phyloP scores from a whole-genome alignment of 2,113 vertebrate genomes.

The Apus apus region DNA sequence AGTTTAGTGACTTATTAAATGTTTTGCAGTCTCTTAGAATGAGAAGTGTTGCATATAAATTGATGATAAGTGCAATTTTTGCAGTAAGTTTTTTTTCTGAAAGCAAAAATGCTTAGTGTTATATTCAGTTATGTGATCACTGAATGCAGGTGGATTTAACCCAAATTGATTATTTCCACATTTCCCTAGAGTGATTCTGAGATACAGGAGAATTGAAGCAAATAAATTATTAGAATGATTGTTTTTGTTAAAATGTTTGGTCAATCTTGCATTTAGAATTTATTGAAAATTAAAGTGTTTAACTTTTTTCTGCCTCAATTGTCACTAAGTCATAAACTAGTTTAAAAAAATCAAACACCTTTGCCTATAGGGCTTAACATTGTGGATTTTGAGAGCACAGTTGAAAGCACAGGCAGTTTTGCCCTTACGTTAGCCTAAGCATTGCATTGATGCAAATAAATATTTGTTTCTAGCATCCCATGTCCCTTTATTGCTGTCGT shows the following conservation, averaged over 20 bases:
- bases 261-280: background rate
- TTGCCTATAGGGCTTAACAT: background rate
- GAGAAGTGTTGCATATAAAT: background rate
- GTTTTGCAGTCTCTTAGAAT: background rate
- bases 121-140: background rate
- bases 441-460: background rate
- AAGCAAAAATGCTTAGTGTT: background rate
- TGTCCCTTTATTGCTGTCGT: slow-evolving; percentile 28
- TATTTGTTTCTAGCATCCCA: slow-evolving; percentile 17
- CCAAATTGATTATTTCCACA: background rate
- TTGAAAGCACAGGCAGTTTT: background rate
- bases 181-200: background rate
- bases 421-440: background rate
- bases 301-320: background rate
- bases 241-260: background rate
- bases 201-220: background rate
- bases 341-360: background rate
- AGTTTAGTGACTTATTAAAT: background rate
- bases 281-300: background rate
- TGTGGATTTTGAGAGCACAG: background rate
- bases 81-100: background rate
- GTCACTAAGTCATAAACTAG: background rate
- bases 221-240: background rate
- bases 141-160: background rate
- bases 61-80: background rate